Conservation (phyloP, 1,140 invertebrate genomes). For the Micrasema longulum region DNA sequence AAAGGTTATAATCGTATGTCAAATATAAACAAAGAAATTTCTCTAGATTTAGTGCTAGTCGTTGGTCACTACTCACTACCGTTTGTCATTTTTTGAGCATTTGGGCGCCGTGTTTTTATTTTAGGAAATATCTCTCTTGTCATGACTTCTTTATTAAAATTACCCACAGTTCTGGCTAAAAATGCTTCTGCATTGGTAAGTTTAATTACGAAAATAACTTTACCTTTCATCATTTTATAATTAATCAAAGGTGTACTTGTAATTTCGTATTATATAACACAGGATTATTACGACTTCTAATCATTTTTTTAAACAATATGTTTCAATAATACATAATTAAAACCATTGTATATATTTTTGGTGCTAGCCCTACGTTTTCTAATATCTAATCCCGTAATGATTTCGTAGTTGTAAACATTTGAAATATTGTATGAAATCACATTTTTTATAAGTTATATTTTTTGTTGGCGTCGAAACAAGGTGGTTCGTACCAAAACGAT, state of each 20-base stretch:
- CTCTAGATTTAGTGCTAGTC: neutral
- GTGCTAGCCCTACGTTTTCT: too few species aligned
- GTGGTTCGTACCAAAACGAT: too few species aligned
- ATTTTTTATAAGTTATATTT: too few species aligned
- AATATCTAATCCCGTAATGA: too few species aligned
- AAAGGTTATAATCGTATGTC: conserved; percentile 19
- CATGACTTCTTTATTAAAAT: conserved; percentile 45
- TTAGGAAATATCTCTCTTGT: conserved; percentile 21
- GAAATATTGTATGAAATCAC: too few species aligned
- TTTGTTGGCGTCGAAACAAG: too few species aligned
- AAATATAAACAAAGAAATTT: too few species aligned
- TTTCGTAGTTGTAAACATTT: too few species aligned
- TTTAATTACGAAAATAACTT: neutral
- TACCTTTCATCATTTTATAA: neutral
- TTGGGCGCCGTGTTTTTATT: conserved; percentile 40
- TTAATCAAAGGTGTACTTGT: neutral
- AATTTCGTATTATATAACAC: conserved; percentile 35
- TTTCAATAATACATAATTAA: conserved; percentile 2
- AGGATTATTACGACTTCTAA: conserved; percentile 19
- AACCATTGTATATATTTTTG: too few species aligned
- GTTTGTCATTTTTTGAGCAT: conserved; percentile 28
- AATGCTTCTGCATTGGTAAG: conserved; percentile 38
- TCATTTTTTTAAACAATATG: conserved; percentile 12
- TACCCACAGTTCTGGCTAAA: conserved; percentile 39
- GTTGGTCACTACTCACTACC: neutral